Percentiles rank a stretch among this genome's conserved stretches.
Evolutionary conservation across 2,113 vertebrate genomes (phyloP).

Genomic region (Stegastes partitus): DNA sequence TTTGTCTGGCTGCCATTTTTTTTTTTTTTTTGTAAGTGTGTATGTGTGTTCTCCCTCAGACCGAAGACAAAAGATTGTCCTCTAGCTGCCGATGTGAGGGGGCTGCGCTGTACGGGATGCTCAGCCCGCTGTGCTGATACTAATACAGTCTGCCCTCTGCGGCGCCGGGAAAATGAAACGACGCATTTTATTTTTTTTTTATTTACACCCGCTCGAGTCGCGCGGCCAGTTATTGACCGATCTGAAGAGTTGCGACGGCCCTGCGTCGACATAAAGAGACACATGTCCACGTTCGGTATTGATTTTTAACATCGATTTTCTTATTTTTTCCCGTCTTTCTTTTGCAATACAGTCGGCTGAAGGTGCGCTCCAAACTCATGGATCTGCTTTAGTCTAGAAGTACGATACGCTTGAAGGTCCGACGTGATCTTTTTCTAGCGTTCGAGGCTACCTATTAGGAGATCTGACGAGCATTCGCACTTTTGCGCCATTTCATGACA

Average conservation of each 20-base stretch:
- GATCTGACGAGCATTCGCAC: too few species aligned
- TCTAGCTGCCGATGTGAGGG: conserved; percentile 45
- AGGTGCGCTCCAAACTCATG: too few species aligned
- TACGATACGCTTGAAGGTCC: too few species aligned
- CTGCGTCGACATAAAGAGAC: neutral
- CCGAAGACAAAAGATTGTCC: conserved; percentile 66
- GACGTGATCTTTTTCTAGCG: too few species aligned
- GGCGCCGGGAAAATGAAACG: conserved; percentile 8
- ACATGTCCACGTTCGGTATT: conserved; percentile 14
- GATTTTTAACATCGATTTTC: conserved; percentile 2
- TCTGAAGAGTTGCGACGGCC: neutral
- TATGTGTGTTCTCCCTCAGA: conserved; percentile 46
- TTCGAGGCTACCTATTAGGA: too few species aligned
- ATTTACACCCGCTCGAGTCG: neutral
- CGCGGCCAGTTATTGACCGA: neutral
- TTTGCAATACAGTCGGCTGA: neutral
- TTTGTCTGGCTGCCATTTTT: conserved; percentile 63
- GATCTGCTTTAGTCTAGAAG: too few species aligned
- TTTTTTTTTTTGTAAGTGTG: conserved; percentile 24
- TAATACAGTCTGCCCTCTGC: conserved; percentile 31
- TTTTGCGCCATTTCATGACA: too few species aligned
- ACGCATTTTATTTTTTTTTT: neutral
- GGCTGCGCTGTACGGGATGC: conserved; percentile 28
- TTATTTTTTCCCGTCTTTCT: neutral
- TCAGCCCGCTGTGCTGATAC: conserved; percentile 34